phyloP scores from a whole-genome alignment of 2,797 vertebrate genomes.

The Champsocephalus esox region DNA sequence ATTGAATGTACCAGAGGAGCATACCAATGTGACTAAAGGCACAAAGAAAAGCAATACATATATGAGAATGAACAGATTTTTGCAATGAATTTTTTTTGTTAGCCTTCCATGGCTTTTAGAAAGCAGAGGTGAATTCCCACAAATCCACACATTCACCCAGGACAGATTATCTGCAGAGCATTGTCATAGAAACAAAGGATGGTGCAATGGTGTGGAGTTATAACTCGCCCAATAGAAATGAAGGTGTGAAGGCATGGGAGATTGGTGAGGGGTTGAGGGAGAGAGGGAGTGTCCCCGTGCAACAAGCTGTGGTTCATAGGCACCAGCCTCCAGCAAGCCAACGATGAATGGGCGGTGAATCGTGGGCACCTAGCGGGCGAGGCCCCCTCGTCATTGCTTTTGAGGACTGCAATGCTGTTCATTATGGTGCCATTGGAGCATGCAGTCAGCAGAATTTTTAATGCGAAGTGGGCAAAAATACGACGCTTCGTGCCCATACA shows the following conservation, averaged over 20 bases:
- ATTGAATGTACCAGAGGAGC: constrained; percentile 47
- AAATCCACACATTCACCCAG: constrained; percentile 45
- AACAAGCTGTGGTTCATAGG: constrained; percentile 61
- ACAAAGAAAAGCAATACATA: too few species aligned
- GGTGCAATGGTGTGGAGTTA: constrained; percentile 68
- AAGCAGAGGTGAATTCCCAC: constrained; percentile 43
- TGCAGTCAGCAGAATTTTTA: constrained; percentile 79
- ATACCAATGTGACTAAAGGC: constrained; percentile 6
- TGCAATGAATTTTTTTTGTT: background rate
- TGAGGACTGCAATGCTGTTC: constrained; percentile 54
- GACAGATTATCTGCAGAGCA: constrained; percentile 73
- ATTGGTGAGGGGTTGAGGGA: constrained; percentile 1
- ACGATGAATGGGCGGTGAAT: constrained; percentile 44
- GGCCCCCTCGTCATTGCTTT: constrained; percentile 52
- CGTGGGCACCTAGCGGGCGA: constrained; percentile 35
- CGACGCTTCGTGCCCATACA: constrained; percentile 65
- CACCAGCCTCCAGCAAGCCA: constrained; percentile 16
- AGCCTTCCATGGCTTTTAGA: constrained; percentile 1
- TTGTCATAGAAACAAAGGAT: constrained; percentile 84
- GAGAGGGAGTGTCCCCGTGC: constrained; percentile 29
- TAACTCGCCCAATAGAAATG: constrained; percentile 40
- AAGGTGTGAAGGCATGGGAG: constrained; percentile 49
- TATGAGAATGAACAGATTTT: too few species aligned
- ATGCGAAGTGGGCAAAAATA: constrained; percentile 76
- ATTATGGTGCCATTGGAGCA: constrained; percentile 61